Evolutionary conservation across 1,140 invertebrate species (phyloP).

Genomic region (Cataglyphis hispanica): DNA sequence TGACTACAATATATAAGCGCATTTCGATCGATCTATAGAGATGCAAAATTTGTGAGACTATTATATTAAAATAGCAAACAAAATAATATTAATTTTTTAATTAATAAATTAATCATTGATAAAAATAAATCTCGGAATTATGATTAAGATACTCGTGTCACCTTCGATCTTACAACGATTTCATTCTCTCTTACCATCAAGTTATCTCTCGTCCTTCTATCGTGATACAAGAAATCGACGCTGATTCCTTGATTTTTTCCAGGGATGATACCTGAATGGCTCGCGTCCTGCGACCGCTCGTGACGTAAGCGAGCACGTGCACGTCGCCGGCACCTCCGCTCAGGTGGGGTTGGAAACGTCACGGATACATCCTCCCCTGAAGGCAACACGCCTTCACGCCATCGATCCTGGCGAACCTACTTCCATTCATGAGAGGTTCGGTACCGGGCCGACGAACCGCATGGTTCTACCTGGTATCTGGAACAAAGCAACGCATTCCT

Average conservation of each 20-base stretch:
- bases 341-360: constrained; percentile 75
- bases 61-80: neutral
- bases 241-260: neutral
- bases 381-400: constrained; percentile 80
- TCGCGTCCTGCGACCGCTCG: constrained; percentile 67
- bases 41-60: neutral
- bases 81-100: neutral
- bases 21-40: neutral
- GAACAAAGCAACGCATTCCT: constrained; percentile 75
- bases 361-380: constrained; percentile 71
- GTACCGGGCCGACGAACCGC: constrained; percentile 73
- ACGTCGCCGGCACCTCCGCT: constrained; percentile 70
- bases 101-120: constrained; percentile 1
- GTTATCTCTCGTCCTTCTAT: neutral
- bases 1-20: neutral
- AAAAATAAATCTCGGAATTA: constrained; percentile 6
- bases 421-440: constrained; percentile 82
- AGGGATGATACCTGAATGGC: constrained; percentile 70
- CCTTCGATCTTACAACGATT: neutral
- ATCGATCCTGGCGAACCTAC: constrained; percentile 81
- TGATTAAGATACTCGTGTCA: constrained; percentile 2
- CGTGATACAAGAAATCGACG: no score
- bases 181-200: neutral
- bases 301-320: constrained; percentile 84
- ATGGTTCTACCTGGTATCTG: constrained; percentile 77